Percentiles rank a stretch among this genome's conserved stretches.
Conservation (phyloP, 2,888 invertebrate species). For the Troides helena region DNA sequence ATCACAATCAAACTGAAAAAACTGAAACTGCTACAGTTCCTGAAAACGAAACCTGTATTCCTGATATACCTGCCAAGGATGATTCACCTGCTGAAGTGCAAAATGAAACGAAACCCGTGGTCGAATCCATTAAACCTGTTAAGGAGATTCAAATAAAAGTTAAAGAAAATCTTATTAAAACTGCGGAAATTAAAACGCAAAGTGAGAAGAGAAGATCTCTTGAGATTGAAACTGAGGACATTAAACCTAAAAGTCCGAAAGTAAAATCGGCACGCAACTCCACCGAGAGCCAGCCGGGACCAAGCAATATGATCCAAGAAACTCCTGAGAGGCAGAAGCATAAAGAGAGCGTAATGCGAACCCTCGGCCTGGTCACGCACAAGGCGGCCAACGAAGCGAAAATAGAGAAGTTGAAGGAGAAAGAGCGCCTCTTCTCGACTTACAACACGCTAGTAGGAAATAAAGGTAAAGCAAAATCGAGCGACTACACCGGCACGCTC, state of each 20-base stretch:
- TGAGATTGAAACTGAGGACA: conserved; percentile 36
- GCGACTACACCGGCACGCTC: conserved; percentile 88
- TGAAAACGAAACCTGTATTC: conserved; percentile 26
- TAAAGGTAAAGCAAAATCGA: conserved; percentile 56
- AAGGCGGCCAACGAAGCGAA: conserved; percentile 86
- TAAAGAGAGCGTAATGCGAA: conserved; percentile 87
- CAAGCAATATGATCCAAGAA: conserved; percentile 65
- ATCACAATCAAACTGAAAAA: conserved; percentile 35
- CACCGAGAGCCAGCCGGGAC: conserved; percentile 58
- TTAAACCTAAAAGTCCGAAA: conserved; percentile 44
- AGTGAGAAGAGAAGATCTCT: conserved; percentile 27
- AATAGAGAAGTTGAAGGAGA: conserved; percentile 78
- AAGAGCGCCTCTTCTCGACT: conserved; percentile 56
- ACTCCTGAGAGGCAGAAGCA: conserved; percentile 83
- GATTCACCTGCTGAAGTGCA: conserved; percentile 2
- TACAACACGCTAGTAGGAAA: conserved; percentile 48
- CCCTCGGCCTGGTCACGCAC: conserved; percentile 87
- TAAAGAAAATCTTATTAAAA: conserved; percentile 29
- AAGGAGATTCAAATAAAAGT: conserved; percentile 16
- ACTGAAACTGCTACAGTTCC: conserved; percentile 28
- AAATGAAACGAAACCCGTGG: conserved; percentile 12
- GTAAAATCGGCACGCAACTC: conserved; percentile 59
- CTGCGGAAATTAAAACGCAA: conserved; percentile 32
- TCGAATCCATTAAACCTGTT: conserved; percentile 33
- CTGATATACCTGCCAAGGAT: conserved; percentile 21